Evolutionary conservation across 2,888 invertebrate species (phyloP).

Genomic region (Drosophila algonquin): DNA sequence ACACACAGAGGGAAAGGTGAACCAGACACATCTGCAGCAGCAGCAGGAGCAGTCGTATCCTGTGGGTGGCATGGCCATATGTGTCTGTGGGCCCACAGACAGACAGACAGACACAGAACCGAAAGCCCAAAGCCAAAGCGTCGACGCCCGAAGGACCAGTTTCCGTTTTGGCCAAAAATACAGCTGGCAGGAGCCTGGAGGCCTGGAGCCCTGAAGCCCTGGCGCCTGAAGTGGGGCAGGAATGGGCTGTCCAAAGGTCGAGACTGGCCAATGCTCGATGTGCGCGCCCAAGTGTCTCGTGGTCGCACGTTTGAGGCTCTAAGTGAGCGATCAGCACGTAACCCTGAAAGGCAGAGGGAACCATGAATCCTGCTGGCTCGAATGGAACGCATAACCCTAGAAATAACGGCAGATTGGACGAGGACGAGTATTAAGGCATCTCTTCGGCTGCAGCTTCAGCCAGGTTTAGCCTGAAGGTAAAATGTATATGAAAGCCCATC

Average conservation of each 20-base stretch:
- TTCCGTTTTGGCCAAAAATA: constrained; percentile 53
- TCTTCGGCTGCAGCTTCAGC: too few relatives aligned
- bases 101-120: not conserved
- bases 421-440: too few relatives aligned
- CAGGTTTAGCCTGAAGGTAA: not conserved
- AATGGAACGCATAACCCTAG: too few relatives aligned
- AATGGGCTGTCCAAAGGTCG: not conserved
- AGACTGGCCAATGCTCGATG: not conserved
- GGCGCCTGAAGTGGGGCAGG: not conserved
- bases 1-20: constrained; percentile 4
- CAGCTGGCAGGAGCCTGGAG: constrained; percentile 17
- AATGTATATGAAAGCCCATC: not conserved
- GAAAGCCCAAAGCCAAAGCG: constrained; percentile 47
- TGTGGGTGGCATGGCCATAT: constrained; percentile 19
- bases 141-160: constrained; percentile 62
- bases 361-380: too few relatives aligned
- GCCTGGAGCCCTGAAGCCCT: not conserved
- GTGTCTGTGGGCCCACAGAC: constrained; percentile 38
- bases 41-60: not conserved
- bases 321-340: constrained; percentile 32
- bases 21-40: too few relatives aligned
- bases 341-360: not conserved
- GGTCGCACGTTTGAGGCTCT: not conserved
- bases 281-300: too few relatives aligned
- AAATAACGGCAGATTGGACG: too few relatives aligned